Evolutionary conservation across 2,888 invertebrate species (phyloP).

Genomic region (Sarcophaga carnaria): DNA sequence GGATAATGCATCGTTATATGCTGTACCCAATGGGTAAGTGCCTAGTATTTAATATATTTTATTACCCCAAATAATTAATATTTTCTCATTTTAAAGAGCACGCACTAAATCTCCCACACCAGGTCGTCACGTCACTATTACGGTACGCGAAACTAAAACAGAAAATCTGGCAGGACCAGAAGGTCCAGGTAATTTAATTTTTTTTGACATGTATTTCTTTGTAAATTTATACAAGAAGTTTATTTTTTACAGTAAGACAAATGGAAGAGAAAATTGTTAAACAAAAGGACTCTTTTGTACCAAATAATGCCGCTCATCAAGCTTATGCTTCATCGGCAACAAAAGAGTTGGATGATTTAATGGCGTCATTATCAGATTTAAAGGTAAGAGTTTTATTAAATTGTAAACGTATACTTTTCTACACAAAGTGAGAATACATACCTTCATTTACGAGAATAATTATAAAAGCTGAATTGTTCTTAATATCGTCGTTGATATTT

Average conservation of each 20-base stretch:
- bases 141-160: constrained; percentile 84
- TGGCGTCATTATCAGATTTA: constrained; percentile 97
- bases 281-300: constrained; percentile 78
- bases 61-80: not conserved
- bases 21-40: constrained; percentile 88
- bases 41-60: not conserved
- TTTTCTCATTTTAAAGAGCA: constrained; percentile 62
- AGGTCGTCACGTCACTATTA: constrained; percentile 84
- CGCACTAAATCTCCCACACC: constrained; percentile 79
- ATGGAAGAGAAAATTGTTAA: constrained; percentile 79
- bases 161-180: constrained; percentile 82
- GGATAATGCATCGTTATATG: constrained; percentile 83
- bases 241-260: constrained; percentile 74
- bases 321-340: constrained; percentile 91
- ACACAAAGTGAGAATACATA: no score
- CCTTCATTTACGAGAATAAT: no score
- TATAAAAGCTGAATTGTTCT: no score
- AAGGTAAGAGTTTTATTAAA: constrained; percentile 86
- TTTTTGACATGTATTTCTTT: not conserved
- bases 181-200: constrained; percentile 76
- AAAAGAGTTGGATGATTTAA: constrained; percentile 96
- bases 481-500: no score
- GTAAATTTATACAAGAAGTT: no score
- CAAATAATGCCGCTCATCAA: constrained; percentile 74
- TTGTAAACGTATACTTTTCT: no score